Evolutionary conservation across 2,113 vertebrate genomes (phyloP), one percentile per base, ranked within the genome.

Genomic region (Puntigrus tetrazona): DNA sequence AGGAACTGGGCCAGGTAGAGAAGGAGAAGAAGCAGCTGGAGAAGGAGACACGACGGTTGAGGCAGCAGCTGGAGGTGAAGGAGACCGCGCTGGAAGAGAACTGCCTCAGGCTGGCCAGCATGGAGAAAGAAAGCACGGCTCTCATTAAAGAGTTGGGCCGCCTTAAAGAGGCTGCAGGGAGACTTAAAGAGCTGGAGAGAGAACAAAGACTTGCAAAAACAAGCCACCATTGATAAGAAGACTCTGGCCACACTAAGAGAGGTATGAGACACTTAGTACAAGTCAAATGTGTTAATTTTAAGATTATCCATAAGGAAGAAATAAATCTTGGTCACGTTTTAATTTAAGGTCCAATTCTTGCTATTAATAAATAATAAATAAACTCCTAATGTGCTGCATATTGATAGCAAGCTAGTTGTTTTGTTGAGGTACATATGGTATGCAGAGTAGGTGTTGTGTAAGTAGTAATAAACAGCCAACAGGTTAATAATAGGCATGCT

Each of bases 151-250:
- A 98, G 87, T 88, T 96, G 50, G 91, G 94, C 43, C 92, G 94
- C 61, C 94, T 96, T 84, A 94, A 93, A 89, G 97, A 98, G n/a
- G 93, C 91, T 0, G 91, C 94, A 1, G 87, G 86, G 82, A 97
- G 94, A 87, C 93, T 95, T 87, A 97, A 97, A 92, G 97, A 98
- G 86, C 86, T 97, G 86, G 98, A 99, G 92, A 94, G 93, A 85
- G 80, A 97, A 96, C 87, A 96, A 97, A 89, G 97, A 99, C 87
- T 94, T 99, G 70, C 93, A 97, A 88, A 97, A 99, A 88, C 96
- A 97, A 87, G 94, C 95, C 67, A 97, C 97, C 27, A 95, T 99
- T 41, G 95, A 98, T 89, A 97, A 96, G 77, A 95, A 93, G 92
- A 98, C 95, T 2, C 93, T 99, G 88, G 95, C 94, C 1, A 97